These are phyloP conservation scores for Odontocolon sp. DNA, from an alignment of 2,888 invertebrate genomes.

Conservation along the genomic window DNA sequence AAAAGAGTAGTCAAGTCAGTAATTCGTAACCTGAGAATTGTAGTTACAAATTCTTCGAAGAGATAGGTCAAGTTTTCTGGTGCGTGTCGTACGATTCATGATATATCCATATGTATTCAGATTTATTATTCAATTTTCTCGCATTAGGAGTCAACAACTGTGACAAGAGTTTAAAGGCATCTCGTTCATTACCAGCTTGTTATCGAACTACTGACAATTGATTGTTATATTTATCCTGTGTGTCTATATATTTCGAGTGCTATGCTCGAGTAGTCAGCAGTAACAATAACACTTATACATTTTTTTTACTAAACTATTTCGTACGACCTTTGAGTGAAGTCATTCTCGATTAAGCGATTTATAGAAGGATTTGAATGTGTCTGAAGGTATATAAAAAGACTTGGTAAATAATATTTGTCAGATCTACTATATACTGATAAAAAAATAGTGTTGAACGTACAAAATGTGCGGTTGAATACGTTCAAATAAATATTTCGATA, in stretches of 20 bases:
- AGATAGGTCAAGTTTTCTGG: constrained; percentile 34
- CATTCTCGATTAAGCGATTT: background rate
- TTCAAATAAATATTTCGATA: no score
- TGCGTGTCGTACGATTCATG: background rate
- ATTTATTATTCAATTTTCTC: constrained; percentile 23
- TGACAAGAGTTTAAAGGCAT: background rate
- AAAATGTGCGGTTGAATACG: no score
- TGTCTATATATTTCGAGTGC: no score
- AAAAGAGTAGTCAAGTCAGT: background rate
- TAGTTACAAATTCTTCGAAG: no score
- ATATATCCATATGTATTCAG: background rate
- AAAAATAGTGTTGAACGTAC: no score
- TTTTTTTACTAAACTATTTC: background rate
- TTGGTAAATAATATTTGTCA: no score
- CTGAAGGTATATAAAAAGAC: no score
- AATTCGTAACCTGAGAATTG: background rate
- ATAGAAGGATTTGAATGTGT: background rate
- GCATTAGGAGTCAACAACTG: background rate
- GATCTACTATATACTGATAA: no score
- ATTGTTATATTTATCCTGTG: background rate
- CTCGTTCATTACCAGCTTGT: background rate
- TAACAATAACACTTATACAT: background rate
- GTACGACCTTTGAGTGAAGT: background rate
- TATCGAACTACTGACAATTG: background rate
- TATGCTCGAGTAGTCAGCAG: no score